Evolutionary conservation across 2,888 invertebrate species (phyloP), one percentile per base, ranked within the genome.

Genomic region (Megaustenia siamemsis): DNA sequence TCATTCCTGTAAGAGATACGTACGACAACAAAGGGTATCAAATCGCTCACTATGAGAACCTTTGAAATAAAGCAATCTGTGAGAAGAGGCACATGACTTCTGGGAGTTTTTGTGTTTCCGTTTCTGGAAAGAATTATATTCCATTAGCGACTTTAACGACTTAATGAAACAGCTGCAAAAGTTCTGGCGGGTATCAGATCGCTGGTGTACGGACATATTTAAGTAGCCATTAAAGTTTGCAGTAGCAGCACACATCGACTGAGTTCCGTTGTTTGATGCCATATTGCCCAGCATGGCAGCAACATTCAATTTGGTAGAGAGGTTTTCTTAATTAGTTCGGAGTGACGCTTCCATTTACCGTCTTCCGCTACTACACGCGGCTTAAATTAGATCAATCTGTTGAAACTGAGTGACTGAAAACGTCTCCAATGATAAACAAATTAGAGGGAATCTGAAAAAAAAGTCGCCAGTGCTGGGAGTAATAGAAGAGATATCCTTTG

Each of bases 111-210:
- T 78, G 78, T 66, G 63, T 45, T 78, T 78, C 66, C 66, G 43
- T 32, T 43, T 66, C 43, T 78, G 66, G 78, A 66, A 45, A 28
- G 43, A 63, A 28, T 63, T 45, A 66, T 18, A 60, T 78, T 38
- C 78, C 78, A 78, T 78, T 78, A 78, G 60, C 63, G 66, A 60
- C 78, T 66, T 77, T 78, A 78, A 78, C 60, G 78, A 63, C 53
- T 66, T 78, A 63, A 63, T 63, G 78, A 63, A 78, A 78, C 78
- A 78, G 78, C 78, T 78, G 78, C 40, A 40, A 32, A 63, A 40
- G 66, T 40, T 45, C 60, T 77, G 60, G 8, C 24, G 40, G 49
- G 73, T 73, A 73, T 49, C 73, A 28, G 73, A 73, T 73, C 15
- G 49, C 4, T 32, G 53, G 32, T 8, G 28, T 21, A 73, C 73